These are phyloP conservation scores for human (Homo sapiens) DNA, from an alignment of 2,113 vertebrate species.

Conservation along the genomic window GRCh38 chr5:116014001-116014500, in stretches of 20 bases:
- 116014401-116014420: slow-evolving; percentile 80
- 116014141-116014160: slow-evolving; percentile 29
- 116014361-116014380: background rate
- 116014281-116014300: background rate
- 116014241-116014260: slow-evolving; percentile 38
- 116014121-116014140: background rate
- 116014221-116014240: slow-evolving; percentile 15
- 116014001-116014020: background rate
- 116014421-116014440: slow-evolving; percentile 78
- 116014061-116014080: slow-evolving; percentile 36
- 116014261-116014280: background rate
- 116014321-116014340: background rate
- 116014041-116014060: background rate
- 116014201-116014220: slow-evolving; percentile 33
- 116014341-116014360: slow-evolving; percentile 23
- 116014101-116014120: slow-evolving; percentile 53
- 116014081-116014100: slow-evolving; percentile 14
- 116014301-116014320: slow-evolving; percentile 24
- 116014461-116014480: slow-evolving; percentile 85
- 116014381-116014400: slow-evolving; percentile 45
- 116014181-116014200: slow-evolving; percentile 40
- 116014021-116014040: slow-evolving; percentile 17
- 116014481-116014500: slow-evolving; percentile 82
- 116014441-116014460: slow-evolving; percentile 81
- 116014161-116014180: slow-evolving; percentile 48